These are phyloP conservation scores for Zonitis immaculata DNA, from an alignment of 2,888 invertebrate species.

Conservation along the genomic window DNA sequence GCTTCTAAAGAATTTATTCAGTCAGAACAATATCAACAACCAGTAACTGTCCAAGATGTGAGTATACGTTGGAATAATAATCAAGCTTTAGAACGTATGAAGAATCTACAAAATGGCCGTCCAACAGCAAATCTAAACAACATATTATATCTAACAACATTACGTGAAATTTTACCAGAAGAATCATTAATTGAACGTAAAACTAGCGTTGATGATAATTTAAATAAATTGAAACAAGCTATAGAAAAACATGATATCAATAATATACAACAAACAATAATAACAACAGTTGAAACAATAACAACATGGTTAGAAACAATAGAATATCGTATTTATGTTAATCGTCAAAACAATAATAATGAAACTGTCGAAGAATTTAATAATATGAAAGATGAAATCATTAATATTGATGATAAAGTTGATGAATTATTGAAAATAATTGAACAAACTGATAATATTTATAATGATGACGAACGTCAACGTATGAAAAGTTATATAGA, in stretches of 20 bases:
- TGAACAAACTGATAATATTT: slow-evolving; percentile 49
- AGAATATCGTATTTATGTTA: slow-evolving; percentile 69
- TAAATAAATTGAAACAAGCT: slow-evolving; percentile 57
- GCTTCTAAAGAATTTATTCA: slow-evolving; percentile 33
- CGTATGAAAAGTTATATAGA: slow-evolving; percentile 56
- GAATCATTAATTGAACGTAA: slow-evolving; percentile 54
- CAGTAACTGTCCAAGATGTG: slow-evolving; percentile 40
- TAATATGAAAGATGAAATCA: slow-evolving; percentile 62
- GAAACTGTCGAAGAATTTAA: slow-evolving; percentile 58
- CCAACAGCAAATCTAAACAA: slow-evolving; percentile 57
- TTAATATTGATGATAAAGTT: slow-evolving; percentile 63
- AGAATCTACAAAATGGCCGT: slow-evolving; percentile 53
- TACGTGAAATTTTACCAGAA: slow-evolving; percentile 54
- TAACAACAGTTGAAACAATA: slow-evolving; percentile 73
- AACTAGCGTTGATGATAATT: slow-evolving; percentile 57
- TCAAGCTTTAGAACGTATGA: slow-evolving; percentile 54
- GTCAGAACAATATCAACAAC: slow-evolving; percentile 28
- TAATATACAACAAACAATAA: slow-evolving; percentile 63
- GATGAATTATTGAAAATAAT: slow-evolving; percentile 59
- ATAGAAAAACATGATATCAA: slow-evolving; percentile 55
- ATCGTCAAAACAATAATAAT: slow-evolving; percentile 55
- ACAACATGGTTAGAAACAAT: slow-evolving; percentile 82
- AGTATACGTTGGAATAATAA: slow-evolving; percentile 53
- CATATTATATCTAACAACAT: slow-evolving; percentile 58
- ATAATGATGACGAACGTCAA: slow-evolving; percentile 47